These are phyloP conservation scores for Nowickia ferox DNA, from an alignment of 2,888 invertebrate species.

Conservation along the genomic window DNA sequence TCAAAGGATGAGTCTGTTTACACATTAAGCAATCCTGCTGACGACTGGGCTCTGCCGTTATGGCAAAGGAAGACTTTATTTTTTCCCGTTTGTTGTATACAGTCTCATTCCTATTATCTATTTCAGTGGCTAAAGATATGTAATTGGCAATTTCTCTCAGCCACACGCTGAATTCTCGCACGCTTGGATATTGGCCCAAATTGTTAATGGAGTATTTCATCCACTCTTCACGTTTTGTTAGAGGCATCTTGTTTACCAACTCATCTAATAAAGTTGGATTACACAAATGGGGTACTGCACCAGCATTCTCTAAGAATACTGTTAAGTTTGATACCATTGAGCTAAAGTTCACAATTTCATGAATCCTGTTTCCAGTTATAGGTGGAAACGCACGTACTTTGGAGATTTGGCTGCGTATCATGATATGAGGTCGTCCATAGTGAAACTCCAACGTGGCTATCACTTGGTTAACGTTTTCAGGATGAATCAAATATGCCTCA, in stretches of 20 bases:
- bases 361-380: constrained; percentile 32
- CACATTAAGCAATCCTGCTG: constrained; percentile 32
- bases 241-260: constrained; percentile 36
- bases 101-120: constrained; percentile 5
- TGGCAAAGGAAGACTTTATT: constrained; percentile 28
- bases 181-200: constrained; percentile 32
- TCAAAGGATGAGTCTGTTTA: constrained; percentile 14
- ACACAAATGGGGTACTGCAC: constrained; percentile 45
- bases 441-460: constrained; percentile 67
- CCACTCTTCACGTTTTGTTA: constrained; percentile 49
- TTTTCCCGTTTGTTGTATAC: constrained; percentile 3
- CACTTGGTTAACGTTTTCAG: constrained; percentile 59
- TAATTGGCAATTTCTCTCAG: constrained; percentile 30
- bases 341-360: constrained; percentile 50
- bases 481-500: constrained; percentile 42
- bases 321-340: constrained; percentile 54
- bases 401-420: constrained; percentile 66
- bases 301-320: constrained; percentile 58
- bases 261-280: constrained; percentile 57
- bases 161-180: constrained; percentile 46
- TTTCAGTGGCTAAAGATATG: constrained; percentile 19
- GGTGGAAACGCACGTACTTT: constrained; percentile 59
- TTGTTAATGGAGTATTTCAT: constrained; percentile 22
- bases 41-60: not conserved
- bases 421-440: constrained; percentile 66